Evolutionary conservation across 2,888 invertebrate genomes (phyloP), one percentile per base, ranked within the genome.

Genomic region (Ectemnius lituratus): DNA sequence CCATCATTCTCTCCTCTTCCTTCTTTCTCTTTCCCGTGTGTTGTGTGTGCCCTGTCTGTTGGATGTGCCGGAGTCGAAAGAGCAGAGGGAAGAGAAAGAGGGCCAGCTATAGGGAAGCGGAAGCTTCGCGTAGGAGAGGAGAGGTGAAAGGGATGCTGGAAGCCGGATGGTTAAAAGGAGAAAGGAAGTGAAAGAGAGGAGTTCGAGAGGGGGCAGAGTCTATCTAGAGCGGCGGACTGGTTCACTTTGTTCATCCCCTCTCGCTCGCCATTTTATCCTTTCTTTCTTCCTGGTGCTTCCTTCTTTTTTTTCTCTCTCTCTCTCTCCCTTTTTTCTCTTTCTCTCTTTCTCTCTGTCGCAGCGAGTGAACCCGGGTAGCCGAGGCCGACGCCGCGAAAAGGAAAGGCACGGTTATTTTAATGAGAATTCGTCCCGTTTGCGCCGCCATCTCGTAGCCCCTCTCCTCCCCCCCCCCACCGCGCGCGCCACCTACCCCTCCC

Each of bases 361-460:
- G 64, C n/a, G 20, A 58, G 4, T 45, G 62, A n/a, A 45, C 5
- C 1, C 13, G 52, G 70, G 52, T 52, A 59, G 56, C 4, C 52
- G 58, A 52, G 64, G 56, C 49, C 37, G 45, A 64, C 27, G 28
- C 23, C 45, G 47, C 64, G 74, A 77, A 76, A 81, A 85, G 79
- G 84, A 84, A 81, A 82, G 83, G 81, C 81, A 83, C 80, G 88
- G 86, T 89, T 89, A 89, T 89, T 90, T 90, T 90, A 90, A 90
- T 90, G 88, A 90, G 86, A 90, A 90, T 90, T 85, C 87, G 81
- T 86, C 85, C 88, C 87, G 88, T 90, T 90, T 87, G 87, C 84
- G 86, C 85, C 86, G 82, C 83, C 81, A 83, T 81, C 84, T 80
- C 81, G 79, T 78, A 76, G 80, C 75, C 84, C 78, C 73, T 59